These are phyloP conservation scores for Mesembrinibis cayennensis DNA, from an alignment of 2,113 vertebrate genomes.

Conservation along the genomic window DNA sequence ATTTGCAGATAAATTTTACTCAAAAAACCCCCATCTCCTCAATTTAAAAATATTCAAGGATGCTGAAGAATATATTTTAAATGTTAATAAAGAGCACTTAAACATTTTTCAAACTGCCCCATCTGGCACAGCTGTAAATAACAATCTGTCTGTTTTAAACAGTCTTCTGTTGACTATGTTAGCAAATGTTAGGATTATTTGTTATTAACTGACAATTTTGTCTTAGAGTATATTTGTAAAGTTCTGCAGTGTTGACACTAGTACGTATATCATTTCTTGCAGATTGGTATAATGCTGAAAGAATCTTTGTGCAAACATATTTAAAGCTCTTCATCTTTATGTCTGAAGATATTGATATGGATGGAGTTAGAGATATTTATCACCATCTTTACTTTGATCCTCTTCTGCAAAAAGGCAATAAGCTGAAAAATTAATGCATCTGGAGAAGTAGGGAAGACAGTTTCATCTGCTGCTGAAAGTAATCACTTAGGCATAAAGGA, in stretches of 20 bases:
- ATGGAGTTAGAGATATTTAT: constrained; percentile 14
- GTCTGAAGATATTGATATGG: neutral
- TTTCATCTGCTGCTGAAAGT: neutral
- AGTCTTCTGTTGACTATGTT: neutral
- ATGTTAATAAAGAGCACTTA: neutral
- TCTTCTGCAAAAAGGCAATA: neutral
- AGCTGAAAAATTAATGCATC: neutral
- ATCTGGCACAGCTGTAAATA: constrained; percentile 41
- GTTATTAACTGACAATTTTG: neutral
- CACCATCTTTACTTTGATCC: neutral
- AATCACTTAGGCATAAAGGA: neutral
- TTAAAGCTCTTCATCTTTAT: neutral
- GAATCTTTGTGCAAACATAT: constrained; percentile 1
- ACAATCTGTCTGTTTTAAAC: neutral
- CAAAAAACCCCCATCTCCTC: neutral
- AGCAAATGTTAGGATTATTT: constrained; percentile 17
- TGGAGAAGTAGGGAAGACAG: neutral
- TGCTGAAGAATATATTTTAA: neutral
- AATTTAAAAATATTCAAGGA: neutral
- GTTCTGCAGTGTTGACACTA: neutral
- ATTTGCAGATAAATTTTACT: neutral
- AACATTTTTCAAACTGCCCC: neutral
- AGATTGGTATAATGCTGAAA: neutral
- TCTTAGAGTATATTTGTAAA: neutral
- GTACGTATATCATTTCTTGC: neutral